These are phyloP conservation scores for Pogonocherus hispidulus DNA, from an alignment of 2,888 invertebrate species.

Conservation along the genomic window DNA sequence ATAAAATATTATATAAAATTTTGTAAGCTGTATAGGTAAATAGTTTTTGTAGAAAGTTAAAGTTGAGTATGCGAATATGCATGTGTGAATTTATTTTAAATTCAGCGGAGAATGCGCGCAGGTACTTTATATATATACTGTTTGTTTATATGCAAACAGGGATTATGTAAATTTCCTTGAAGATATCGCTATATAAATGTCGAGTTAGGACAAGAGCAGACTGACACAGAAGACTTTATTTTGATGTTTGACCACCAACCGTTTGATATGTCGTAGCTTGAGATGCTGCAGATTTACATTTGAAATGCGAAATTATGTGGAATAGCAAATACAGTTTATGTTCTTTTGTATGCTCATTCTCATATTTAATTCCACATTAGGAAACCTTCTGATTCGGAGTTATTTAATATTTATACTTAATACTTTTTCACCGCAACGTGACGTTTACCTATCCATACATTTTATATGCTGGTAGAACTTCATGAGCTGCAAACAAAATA, in stretches of 20 bases:
- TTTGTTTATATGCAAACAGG: conserved; percentile 50
- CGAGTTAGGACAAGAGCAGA: conserved; percentile 45
- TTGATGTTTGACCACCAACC: conserved; percentile 58
- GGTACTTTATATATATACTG: conserved; percentile 40
- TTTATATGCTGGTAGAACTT: no score
- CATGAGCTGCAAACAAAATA: no score
- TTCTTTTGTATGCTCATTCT: conserved; percentile 56
- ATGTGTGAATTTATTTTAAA: conserved; percentile 10
- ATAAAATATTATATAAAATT: no score
- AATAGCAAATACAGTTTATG: conserved; percentile 57
- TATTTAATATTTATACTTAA: not conserved
- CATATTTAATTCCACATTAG: conserved; percentile 43
- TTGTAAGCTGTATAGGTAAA: no score
- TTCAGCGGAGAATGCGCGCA: conserved; percentile 7
- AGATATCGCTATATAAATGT: conserved; percentile 49
- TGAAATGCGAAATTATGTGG: conserved; percentile 51
- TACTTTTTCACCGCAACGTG: no score
- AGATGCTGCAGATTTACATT: conserved; percentile 52
- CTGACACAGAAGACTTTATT: conserved; percentile 59
- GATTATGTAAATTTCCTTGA: conserved; percentile 45
- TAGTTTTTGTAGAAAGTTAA: no score
- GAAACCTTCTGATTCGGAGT: not conserved
- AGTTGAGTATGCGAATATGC: no score
- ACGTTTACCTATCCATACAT: no score
- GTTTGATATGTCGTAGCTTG: conserved; percentile 43